These are phyloP conservation scores for Manacus vitellinus DNA, from an alignment of 2,113 vertebrate genomes.

Conservation along the genomic window DNA sequence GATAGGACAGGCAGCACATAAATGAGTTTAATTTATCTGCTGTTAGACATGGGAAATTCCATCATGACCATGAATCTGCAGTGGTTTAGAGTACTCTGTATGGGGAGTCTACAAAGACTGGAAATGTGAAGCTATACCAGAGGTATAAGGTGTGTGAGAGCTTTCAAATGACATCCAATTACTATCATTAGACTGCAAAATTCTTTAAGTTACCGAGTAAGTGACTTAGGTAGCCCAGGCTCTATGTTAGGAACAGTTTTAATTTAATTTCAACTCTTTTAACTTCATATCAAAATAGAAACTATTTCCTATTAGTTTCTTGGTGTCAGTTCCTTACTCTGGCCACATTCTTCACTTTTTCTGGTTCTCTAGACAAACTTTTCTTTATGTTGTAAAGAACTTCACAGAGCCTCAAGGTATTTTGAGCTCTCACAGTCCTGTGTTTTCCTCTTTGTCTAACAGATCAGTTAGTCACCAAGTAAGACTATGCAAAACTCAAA, in stretches of 20 bases:
- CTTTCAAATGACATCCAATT: background rate
- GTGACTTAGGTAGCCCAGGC: background rate
- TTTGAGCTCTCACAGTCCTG: background rate
- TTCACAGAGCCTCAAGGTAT: background rate
- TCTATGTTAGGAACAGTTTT: background rate
- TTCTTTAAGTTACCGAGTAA: background rate
- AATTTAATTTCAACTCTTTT: background rate
- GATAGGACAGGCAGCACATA: background rate
- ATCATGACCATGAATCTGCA: background rate
- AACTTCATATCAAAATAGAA: background rate
- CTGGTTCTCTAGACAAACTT: background rate
- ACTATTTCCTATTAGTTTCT: background rate
- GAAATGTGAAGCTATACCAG: background rate
- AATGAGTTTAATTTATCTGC: background rate
- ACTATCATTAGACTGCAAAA: background rate
- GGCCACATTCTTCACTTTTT: background rate
- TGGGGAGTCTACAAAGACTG: background rate
- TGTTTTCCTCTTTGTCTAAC: background rate
- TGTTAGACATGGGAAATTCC: background rate
- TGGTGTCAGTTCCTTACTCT: background rate
- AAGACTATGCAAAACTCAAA: slow-evolving; percentile 11
- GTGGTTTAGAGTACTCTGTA: background rate
- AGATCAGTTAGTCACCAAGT: background rate
- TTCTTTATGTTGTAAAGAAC: background rate
- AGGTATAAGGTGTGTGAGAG: background rate